Conservation (phyloP, 2,888 invertebrate genomes). For the Notocelia uddmanniana region DNA sequence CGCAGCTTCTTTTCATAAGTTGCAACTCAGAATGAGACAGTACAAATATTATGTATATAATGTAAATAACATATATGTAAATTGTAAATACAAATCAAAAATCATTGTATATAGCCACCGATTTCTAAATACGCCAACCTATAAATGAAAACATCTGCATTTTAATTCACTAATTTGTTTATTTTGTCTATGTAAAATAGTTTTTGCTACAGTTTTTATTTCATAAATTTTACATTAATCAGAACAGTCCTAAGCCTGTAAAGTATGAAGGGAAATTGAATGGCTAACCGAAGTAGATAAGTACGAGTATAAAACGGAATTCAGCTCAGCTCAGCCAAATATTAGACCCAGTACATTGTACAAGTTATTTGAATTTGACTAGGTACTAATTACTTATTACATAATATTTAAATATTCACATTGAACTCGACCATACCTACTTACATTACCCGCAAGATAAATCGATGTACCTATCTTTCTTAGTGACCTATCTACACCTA, state of each 20-base stretch:
- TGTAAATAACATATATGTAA: conserved; percentile 2
- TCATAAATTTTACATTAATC: neutral
- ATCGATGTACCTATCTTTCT: too few species aligned
- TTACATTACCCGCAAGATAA: too few species aligned
- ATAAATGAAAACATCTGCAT: neutral
- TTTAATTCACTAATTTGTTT: neutral
- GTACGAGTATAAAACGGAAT: too few species aligned
- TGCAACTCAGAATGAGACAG: conserved; percentile 5
- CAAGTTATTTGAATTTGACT: too few species aligned
- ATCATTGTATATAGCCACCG: conserved; percentile 4
- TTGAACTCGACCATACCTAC: too few species aligned
- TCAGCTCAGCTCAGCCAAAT: too few species aligned
- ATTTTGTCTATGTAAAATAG: neutral
- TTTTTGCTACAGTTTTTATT: too few species aligned
- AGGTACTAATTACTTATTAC: too few species aligned
- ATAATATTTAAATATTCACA: too few species aligned
- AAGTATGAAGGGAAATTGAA: conserved; percentile 9
- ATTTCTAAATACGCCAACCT: conserved; percentile 2
- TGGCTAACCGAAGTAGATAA: neutral
- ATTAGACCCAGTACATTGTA: too few species aligned
- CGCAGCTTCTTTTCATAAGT: neutral
- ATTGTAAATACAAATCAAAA: conserved; percentile 7
- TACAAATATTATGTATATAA: neutral
- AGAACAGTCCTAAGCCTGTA: conserved; percentile 12
- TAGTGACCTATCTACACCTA: too few species aligned